Evolutionary conservation across 2,113 vertebrate species (phyloP).

Genomic region (Saguinus imperator): DNA sequence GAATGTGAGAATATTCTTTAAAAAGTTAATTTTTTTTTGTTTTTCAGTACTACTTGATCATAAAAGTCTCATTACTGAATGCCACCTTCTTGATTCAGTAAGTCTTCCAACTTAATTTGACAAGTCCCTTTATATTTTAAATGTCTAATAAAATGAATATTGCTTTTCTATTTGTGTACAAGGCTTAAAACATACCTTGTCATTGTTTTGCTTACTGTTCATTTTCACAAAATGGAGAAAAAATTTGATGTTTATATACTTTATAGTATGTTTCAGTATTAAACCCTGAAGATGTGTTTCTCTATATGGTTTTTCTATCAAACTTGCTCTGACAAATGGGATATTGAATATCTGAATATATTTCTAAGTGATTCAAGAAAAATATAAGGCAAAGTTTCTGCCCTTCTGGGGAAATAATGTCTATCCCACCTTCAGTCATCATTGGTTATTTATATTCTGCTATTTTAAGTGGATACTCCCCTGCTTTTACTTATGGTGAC

Average conservation of each 20-base stretch:
- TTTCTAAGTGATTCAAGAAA: not conserved
- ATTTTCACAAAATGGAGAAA: constrained; percentile 7
- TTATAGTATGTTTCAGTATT: not conserved
- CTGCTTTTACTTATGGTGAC: not conserved
- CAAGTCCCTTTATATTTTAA: constrained; percentile 19
- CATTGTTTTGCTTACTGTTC: not conserved
- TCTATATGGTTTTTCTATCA: not conserved
- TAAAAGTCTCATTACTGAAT: constrained; percentile 39
- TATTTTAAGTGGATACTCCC: not conserved
- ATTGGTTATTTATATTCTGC: not conserved
- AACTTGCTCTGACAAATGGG: not conserved
- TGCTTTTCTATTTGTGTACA: constrained; percentile 5
- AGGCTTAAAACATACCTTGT: not conserved
- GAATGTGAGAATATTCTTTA: not conserved
- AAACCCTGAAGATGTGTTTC: constrained; percentile 4
- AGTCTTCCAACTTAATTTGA: constrained; percentile 60
- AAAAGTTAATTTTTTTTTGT: constrained; percentile 51
- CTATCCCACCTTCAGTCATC: not conserved
- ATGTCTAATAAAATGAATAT: constrained; percentile 45
- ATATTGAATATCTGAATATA: not conserved
- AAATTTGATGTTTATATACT: not conserved
- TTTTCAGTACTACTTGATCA: constrained; percentile 59
- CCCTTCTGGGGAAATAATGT: not conserved
- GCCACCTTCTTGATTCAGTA: constrained; percentile 67
- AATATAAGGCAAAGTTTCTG: not conserved